phyloP scores from a whole-genome alignment of 2,888 invertebrate genomes.

The Aporophyla lueneburgensis region DNA sequence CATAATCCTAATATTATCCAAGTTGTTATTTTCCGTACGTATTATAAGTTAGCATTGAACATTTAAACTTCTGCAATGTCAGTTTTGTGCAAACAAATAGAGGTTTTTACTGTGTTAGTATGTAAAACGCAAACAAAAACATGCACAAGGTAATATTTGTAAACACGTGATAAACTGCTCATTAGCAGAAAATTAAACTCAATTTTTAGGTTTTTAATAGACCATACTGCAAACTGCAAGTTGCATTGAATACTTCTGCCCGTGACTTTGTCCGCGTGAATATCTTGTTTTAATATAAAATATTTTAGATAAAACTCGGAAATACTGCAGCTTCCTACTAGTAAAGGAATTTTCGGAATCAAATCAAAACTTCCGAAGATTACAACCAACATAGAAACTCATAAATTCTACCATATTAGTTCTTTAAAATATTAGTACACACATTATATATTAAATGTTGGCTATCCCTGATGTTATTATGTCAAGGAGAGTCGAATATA shows the following conservation, averaged over 20 bases:
- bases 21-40: constrained; percentile 34
- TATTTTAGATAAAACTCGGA: no score
- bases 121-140: constrained; percentile 74
- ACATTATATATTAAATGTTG: constrained; percentile 21
- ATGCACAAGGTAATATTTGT: constrained; percentile 70
- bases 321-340: no score
- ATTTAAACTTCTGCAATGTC: constrained; percentile 70
- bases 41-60: constrained; percentile 62
- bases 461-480: neutral
- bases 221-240: constrained; percentile 4
- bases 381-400: no score
- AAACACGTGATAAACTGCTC: constrained; percentile 57
- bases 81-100: constrained; percentile 69
- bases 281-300: no score
- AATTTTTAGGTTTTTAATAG: constrained; percentile 23
- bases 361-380: no score
- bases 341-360: no score
- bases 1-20: constrained; percentile 33
- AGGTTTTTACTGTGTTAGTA: constrained; percentile 65
- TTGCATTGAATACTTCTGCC: constrained; percentile 7
- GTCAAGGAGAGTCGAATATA: constrained; percentile 7
- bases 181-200: constrained; percentile 45
- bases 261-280: no score
- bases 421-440: no score
- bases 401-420: no score